Evolutionary conservation across 2,888 invertebrate genomes (phyloP).

Genomic region (Oegoconia quadripuncta): DNA sequence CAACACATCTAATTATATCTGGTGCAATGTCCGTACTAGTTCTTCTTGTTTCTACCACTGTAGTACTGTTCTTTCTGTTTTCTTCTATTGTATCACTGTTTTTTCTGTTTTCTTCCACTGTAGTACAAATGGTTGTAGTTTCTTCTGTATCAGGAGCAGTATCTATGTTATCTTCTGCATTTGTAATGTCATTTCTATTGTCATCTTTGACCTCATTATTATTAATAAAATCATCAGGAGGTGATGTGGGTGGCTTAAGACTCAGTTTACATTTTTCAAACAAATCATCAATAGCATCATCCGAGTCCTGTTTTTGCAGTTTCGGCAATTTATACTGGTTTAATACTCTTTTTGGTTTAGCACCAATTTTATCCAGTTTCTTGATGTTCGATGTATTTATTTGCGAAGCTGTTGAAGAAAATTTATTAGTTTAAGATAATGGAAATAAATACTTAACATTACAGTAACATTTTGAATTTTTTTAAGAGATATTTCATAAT

Average conservation of each 20-base stretch:
- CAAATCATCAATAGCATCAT: conserved; percentile 52
- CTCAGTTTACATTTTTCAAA: conserved; percentile 69
- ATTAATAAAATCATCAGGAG: conserved; percentile 20
- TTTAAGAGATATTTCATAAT: too few species aligned
- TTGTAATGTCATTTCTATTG: conserved; percentile 1
- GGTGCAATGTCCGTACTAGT: conserved; percentile 37
- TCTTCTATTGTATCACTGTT: conserved; percentile 10
- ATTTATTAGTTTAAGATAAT: too few species aligned
- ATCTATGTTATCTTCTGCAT: conserved; percentile 12
- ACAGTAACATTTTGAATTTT: too few species aligned
- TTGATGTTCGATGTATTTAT: conserved; percentile 29
- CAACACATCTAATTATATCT: conserved; percentile 53
- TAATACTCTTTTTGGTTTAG: conserved; percentile 30
- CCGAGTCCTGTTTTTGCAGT: conserved; percentile 41
- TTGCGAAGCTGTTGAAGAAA: conserved; percentile 32
- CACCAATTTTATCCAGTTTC: conserved; percentile 44
- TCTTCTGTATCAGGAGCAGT: conserved; percentile 8
- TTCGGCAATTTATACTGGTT: conserved; percentile 38
- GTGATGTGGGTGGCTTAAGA: conserved; percentile 39
- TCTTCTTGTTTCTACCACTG: conserved; percentile 24
- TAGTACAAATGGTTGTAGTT: conserved; percentile 7
- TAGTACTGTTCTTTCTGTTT: conserved; percentile 25
- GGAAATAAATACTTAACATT: too few species aligned
- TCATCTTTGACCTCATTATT: conserved; percentile 21
- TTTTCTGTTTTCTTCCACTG: conserved; percentile 18